Evolutionary conservation across 2,797 vertebrate species (phyloP).

Genomic region (Cetoscarus ocellatus): DNA sequence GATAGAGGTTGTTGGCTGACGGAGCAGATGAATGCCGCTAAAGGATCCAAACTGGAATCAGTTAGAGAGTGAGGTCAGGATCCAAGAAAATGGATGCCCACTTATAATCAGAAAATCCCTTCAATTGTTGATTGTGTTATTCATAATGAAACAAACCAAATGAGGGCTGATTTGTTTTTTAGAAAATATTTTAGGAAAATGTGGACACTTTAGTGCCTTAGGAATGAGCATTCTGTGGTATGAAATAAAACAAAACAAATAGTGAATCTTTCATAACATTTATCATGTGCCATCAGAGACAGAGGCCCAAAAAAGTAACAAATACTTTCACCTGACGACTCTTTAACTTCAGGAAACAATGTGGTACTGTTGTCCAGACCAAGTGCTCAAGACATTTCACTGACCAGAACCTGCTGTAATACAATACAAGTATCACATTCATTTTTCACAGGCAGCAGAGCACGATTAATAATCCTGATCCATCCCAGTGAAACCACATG

Average conservation of each 20-base stretch:
- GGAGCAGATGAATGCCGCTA: constrained; percentile 20
- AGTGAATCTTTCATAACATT: not conserved
- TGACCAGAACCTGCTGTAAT: constrained; percentile 34
- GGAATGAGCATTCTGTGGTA: not conserved
- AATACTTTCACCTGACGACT: constrained; percentile 25
- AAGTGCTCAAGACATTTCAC: constrained; percentile 38
- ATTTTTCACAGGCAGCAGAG: constrained; percentile 65
- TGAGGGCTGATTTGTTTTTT: constrained; percentile 6
- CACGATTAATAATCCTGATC: constrained; percentile 61
- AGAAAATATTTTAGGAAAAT: constrained; percentile 1
- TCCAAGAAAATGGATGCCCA: constrained; percentile 37
- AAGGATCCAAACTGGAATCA: constrained; percentile 34
- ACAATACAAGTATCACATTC: constrained; percentile 47
- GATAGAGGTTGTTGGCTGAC: constrained; percentile 36
- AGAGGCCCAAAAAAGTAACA: not conserved
- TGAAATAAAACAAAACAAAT: not conserved
- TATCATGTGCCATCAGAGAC: not conserved
- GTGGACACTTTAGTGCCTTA: not conserved
- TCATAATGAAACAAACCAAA: constrained; percentile 16
- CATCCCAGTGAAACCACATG: constrained; percentile 65
- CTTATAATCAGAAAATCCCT: constrained; percentile 28
- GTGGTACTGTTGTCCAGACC: constrained; percentile 24
- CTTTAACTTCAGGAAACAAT: not conserved
- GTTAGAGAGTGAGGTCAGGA: constrained; percentile 30
- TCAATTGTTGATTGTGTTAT: constrained; percentile 9